Percentiles rank a stretch among this genome's conserved stretches.
Evolutionary conservation across 2,888 invertebrate genomes (phyloP).

Genomic region (Eupeodes latifasciatus): DNA sequence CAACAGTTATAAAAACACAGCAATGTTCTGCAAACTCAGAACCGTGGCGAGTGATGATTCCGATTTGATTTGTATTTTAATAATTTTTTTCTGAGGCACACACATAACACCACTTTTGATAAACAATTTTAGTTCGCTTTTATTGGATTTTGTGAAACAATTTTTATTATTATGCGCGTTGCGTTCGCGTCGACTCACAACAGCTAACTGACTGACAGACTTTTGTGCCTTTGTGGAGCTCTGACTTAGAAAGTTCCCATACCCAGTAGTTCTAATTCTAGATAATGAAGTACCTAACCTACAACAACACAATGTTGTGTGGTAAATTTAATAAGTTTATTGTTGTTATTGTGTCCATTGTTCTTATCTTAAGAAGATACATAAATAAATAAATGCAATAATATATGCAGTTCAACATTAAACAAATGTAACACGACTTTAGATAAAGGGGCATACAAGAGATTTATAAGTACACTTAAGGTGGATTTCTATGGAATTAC

Average conservation of each 20-base stretch:
- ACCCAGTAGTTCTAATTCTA: conserved; percentile 43
- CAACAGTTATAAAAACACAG: background rate
- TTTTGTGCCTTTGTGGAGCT: conserved; percentile 18
- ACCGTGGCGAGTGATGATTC: background rate
- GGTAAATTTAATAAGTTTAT: conserved; percentile 10
- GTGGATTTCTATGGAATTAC: conserved; percentile 40
- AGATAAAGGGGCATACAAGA: conserved; percentile 39
- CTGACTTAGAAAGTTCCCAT: conserved; percentile 64
- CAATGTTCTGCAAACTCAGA: background rate
- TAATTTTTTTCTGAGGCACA: conserved; percentile 34
- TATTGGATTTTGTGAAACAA: background rate
- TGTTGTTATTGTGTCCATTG: conserved; percentile 26
- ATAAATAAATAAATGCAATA: conserved; percentile 9
- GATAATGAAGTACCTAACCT: conserved; percentile 47
- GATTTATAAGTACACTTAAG: conserved; percentile 27
- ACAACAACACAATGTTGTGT: conserved; percentile 24
- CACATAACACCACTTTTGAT: conserved; percentile 8
- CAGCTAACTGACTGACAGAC: conserved; percentile 51
- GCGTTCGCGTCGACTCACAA: conserved; percentile 59
- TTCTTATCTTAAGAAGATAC: conserved; percentile 23
- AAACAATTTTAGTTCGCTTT: conserved; percentile 10
- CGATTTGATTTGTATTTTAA: conserved; percentile 46
- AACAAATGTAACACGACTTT: conserved; percentile 33
- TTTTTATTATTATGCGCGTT: conserved; percentile 37
- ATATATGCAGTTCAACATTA: conserved; percentile 36